These are phyloP conservation scores for Slavum lentiscoides DNA, from an alignment of 2,888 invertebrate genomes.

Conservation along the genomic window DNA sequence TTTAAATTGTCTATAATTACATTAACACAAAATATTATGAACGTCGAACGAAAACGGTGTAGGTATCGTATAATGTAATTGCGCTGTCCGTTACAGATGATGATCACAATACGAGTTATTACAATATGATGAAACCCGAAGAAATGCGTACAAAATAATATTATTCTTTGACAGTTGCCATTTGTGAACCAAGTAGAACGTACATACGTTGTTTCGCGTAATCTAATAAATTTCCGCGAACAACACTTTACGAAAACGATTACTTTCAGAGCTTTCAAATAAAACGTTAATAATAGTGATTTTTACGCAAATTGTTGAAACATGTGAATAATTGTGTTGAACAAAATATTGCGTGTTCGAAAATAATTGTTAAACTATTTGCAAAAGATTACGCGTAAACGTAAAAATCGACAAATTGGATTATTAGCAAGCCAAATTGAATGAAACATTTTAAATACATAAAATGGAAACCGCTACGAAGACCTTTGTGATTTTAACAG, in stretches of 20 bases:
- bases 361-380: no score
- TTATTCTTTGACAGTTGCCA: conserved; percentile 44
- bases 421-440: not conserved
- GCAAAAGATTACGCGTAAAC: no score
- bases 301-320: no score
- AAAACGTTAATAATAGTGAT: no score
- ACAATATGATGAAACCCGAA: conserved; percentile 16
- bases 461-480: not conserved
- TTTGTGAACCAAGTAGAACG: conserved; percentile 20
- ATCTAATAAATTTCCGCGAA: no score
- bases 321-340: no score
- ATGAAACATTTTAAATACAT: not conserved
- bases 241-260: no score
- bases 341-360: no score
- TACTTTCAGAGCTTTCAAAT: no score
- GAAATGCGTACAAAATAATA: conserved; percentile 15
- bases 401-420: not conserved
- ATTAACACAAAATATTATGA: not conserved
- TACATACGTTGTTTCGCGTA: not conserved
- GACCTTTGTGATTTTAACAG: not conserved
- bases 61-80: conserved; percentile 10
- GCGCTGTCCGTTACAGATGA: conserved; percentile 39
- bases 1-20: not conserved
- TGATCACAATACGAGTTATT: conserved; percentile 51
- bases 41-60: not conserved